These are phyloP conservation scores for Drosophila setosimentum DNA, from an alignment of 2,888 invertebrate species.

Conservation along the genomic window DNA sequence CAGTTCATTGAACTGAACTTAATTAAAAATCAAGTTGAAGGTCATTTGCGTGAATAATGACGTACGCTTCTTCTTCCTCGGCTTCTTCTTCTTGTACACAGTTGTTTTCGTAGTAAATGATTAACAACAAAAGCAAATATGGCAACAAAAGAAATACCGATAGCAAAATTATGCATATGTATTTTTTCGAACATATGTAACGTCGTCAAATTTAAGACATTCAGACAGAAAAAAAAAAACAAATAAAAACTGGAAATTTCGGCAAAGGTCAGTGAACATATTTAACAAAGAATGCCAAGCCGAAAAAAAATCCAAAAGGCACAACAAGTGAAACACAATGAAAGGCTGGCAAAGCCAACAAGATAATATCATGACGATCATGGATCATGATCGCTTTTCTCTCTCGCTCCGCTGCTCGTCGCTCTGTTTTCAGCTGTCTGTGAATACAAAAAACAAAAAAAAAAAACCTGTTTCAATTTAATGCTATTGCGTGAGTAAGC, in stretches of 20 bases:
- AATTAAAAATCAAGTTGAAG: conserved; percentile 82
- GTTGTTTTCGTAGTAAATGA: conserved; percentile 44
- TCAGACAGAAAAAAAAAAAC: conserved; percentile 15
- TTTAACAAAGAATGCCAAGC: conserved; percentile 61
- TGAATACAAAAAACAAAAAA: conserved; percentile 12
- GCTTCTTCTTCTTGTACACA: conserved; percentile 27
- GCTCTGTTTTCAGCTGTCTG: conserved; percentile 6
- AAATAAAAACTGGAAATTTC: conserved; percentile 65
- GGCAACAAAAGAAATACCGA: conserved; percentile 31
- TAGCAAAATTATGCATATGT: conserved; percentile 7
- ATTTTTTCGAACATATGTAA: conserved; percentile 43
- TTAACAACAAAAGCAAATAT: conserved; percentile 41
- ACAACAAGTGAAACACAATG: conserved; percentile 47
- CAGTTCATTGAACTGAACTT: conserved; percentile 80
- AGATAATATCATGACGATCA: conserved; percentile 58
- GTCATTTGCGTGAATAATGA: conserved; percentile 57
- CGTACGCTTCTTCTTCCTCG: conserved; percentile 12
- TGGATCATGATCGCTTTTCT: conserved; percentile 65
- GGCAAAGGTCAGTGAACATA: conserved; percentile 82
- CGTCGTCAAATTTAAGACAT: conserved; percentile 10
- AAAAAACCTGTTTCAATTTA: conserved; percentile 76
- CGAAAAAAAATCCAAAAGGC: conserved; percentile 20
- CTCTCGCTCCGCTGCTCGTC: not conserved
- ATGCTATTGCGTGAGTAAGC: conserved; percentile 65
- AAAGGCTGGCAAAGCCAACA: conserved; percentile 24